Evolutionary conservation across 2,797 vertebrate genomes (phyloP), one percentile per base, ranked within the genome.

Genomic region (Graptemys geographica): DNA sequence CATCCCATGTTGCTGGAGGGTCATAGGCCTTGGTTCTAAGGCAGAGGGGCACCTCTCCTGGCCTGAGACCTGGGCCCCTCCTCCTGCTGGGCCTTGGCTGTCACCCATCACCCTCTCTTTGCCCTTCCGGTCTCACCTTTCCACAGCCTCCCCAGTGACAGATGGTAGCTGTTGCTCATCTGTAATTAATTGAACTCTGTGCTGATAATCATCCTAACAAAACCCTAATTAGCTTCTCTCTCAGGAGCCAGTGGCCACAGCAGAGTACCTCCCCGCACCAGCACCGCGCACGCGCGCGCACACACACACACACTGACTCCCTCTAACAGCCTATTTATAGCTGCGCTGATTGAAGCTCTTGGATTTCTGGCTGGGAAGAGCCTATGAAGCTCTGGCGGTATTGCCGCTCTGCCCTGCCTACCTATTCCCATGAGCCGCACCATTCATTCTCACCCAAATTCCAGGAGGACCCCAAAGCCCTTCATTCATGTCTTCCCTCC

Each of bases 121-220:
- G 15, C n/a, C 72, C 81, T 53, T 62, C 21, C 12, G 21, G 4
- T 28, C 81, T 62, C n/a, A 6, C 51, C 44, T 82, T 92, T 79
- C 85, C 8, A 16, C 53, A 41, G 21, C 4, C 87, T 28, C 82
- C 51, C 37, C 11, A 15, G 79, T 21, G 86, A 87, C 90, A 94
- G 89, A 93, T 19, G 1, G 92, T 55, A 79, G 37, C 87, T 69
- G 57, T 47, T 83, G n/a, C 83, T 96, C 81, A 85, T 82, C 91
- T 94, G 96, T 96, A 97, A 96, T 97, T 97, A 97, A 90, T 47
- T 18, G 76, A 69, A 82, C 37, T 37, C 56, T 9, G 57, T 19
- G 9, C 12, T 62, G 51, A n/a, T 94, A 94, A 96, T 96, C 89
- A 41, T n/a, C 79, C 51, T 23, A 25, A 57, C 0, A 0, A 82